Evolutionary conservation across 1,140 invertebrate species (phyloP), one percentile per base, ranked within the genome.

Genomic region (Phenacoccus solenopsis): DNA sequence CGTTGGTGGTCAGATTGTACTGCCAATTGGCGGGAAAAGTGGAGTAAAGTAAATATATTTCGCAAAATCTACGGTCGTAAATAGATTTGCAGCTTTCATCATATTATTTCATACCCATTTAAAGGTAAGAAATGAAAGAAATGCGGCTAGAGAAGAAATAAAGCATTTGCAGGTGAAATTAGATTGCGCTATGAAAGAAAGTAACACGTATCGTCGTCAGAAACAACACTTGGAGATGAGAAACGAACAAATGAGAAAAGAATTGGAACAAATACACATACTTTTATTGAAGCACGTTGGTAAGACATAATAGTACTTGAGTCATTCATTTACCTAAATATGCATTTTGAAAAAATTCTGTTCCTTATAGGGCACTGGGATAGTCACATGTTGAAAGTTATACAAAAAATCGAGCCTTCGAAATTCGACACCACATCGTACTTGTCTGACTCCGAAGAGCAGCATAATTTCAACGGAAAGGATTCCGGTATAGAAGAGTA

Each of bases 1-100:
- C 82, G 93, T 68, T 98, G 95, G 95, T 98, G 95, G 95, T 90
- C 89, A 0, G 90, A 92, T 74, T 93, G 90, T 77, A 97, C 94
- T 0, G 88, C 88, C 13, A 91, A 91, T 76, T 93, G 90, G 90
- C 82, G 94, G 9, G 93, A 96, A 78, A 98, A 98, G 78, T 98
- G 95, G 96, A 94, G 90, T 78, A 96, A 96, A 80, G 90, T 90
- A 70, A 61, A 70, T 70, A 21, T 57, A 28, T 16, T 27, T 2
- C 16, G 57, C 9, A 71, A 2, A 72, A 72, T 9, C 7, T 59
- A 1, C 0, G 38, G 27, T 49, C n/a, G 68, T 13, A n/a, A 24
- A 49, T 22, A 24, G 3, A 35, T 21, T 49, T 25, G 3, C 4
- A 30, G n/a, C 4, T 27, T 70, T 67, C 13, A n/a, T n/a, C n/a